phyloP scores from a whole-genome alignment of 2,888 invertebrate genomes.

The Biston stratarius region DNA sequence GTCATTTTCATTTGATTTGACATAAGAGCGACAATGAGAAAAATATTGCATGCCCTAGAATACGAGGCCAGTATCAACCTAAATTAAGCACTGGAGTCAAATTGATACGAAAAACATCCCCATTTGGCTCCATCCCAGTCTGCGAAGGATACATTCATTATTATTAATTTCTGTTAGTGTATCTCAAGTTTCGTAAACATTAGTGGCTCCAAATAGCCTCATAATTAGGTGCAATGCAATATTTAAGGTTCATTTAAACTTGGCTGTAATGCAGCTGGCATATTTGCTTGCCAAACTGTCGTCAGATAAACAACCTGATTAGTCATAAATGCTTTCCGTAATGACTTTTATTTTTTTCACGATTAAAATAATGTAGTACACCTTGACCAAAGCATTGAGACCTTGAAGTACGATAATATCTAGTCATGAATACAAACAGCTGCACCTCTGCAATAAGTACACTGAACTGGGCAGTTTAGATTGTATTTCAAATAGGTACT shows the following conservation, averaged over 20 bases:
- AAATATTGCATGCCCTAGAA: too few relatives aligned
- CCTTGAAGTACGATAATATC: constrained; percentile 1
- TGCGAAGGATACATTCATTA: background rate
- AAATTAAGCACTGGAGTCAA: background rate
- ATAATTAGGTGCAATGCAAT: constrained; percentile 42
- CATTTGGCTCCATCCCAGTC: constrained; percentile 27
- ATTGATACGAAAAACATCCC: background rate
- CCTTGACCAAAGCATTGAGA: background rate
- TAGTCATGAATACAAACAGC: background rate
- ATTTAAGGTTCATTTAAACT: constrained; percentile 30
- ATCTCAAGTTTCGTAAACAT: constrained; percentile 22
- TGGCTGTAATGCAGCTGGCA: constrained; percentile 34
- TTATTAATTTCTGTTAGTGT: constrained; percentile 19
- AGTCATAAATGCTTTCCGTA: constrained; percentile 2
- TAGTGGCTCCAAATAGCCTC: constrained; percentile 19
- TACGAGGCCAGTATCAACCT: too few relatives aligned
- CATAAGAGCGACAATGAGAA: too few relatives aligned
- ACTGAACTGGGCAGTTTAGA: background rate
- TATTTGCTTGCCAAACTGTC: constrained; percentile 39
- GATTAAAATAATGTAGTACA: background rate
- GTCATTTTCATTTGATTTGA: too few relatives aligned
- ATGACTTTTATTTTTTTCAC: constrained; percentile 5
- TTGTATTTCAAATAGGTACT: background rate
- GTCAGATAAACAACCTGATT: constrained; percentile 38
- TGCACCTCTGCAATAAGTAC: background rate